phyloP scores from a whole-genome alignment of 2,113 vertebrate genomes.

The Bubo bubo region DNA sequence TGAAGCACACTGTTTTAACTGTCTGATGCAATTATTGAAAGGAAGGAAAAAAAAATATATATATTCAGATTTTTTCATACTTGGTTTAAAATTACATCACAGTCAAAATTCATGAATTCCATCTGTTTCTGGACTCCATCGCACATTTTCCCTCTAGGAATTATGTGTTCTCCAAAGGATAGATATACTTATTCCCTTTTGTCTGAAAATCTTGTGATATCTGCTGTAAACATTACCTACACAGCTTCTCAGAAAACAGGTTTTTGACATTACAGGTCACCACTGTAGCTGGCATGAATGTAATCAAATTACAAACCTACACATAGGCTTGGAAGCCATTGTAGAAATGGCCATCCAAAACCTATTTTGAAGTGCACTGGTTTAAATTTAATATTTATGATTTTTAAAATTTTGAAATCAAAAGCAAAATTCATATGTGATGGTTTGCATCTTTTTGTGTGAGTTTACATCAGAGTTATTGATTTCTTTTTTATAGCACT shows the following conservation, averaged over 20 bases:
- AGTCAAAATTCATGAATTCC: not conserved
- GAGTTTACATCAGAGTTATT: not conserved
- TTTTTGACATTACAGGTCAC: not conserved
- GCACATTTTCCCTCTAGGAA: not conserved
- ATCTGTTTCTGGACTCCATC: not conserved
- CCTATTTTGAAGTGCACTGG: not conserved
- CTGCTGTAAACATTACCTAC: not conserved
- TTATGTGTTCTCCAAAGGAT: not conserved
- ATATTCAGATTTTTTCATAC: not conserved
- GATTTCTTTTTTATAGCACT: not conserved
- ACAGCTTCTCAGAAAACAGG: not conserved
- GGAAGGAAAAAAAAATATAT: not conserved
- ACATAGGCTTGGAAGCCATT: not conserved
- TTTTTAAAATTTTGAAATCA: not conserved
- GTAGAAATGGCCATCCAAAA: not conserved
- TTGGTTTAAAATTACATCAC: not conserved
- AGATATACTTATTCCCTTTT: not conserved
- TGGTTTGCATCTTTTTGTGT: not conserved
- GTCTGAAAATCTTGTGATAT: not conserved
- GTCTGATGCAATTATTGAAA: not conserved
- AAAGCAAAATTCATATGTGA: not conserved
- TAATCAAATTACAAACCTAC: not conserved
- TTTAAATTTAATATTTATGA: not conserved
- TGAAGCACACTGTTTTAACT: not conserved
- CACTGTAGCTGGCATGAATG: not conserved